Evolutionary conservation across 2,888 invertebrate genomes (phyloP).

Genomic region (Cordilura impudica): DNA sequence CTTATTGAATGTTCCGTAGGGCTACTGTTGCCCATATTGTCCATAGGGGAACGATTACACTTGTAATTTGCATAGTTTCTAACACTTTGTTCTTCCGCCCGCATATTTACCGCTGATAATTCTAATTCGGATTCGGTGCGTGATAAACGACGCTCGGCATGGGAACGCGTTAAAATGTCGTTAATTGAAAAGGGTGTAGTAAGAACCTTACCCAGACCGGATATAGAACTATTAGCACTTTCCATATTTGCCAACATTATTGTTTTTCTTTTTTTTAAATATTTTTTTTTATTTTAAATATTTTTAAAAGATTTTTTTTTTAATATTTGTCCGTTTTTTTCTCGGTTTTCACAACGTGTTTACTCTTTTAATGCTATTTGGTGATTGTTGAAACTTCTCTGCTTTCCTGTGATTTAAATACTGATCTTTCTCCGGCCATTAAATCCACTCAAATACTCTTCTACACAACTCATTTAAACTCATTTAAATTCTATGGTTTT

Average conservation of each 20-base stretch:
- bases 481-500: constrained; percentile 29
- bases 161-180: constrained; percentile 82
- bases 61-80: constrained; percentile 68
- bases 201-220: constrained; percentile 73
- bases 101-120: constrained; percentile 58
- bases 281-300: background rate
- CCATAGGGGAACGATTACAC: constrained; percentile 62
- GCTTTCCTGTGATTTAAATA: constrained; percentile 52
- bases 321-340: background rate
- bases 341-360: constrained; percentile 4
- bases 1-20: constrained; percentile 49
- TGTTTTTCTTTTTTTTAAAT: constrained; percentile 1
- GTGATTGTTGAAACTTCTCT: constrained; percentile 45
- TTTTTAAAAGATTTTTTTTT: background rate
- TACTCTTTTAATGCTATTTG: constrained; percentile 22
- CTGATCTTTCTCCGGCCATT: constrained; percentile 51
- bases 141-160: constrained; percentile 64
- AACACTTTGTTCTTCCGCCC: constrained; percentile 59
- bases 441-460: constrained; percentile 39
- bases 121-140: constrained; percentile 69
- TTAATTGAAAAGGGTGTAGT: constrained; percentile 86
- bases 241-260: constrained; percentile 73
- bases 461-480: constrained; percentile 23
- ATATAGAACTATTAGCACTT: constrained; percentile 68
- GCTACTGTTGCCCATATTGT: constrained; percentile 64